A percentile compares a stretch with the other conserved stretches of the same genome.
Conservation (phyloP, 2,888 invertebrate genomes). For the Xestia xanthographa region DNA sequence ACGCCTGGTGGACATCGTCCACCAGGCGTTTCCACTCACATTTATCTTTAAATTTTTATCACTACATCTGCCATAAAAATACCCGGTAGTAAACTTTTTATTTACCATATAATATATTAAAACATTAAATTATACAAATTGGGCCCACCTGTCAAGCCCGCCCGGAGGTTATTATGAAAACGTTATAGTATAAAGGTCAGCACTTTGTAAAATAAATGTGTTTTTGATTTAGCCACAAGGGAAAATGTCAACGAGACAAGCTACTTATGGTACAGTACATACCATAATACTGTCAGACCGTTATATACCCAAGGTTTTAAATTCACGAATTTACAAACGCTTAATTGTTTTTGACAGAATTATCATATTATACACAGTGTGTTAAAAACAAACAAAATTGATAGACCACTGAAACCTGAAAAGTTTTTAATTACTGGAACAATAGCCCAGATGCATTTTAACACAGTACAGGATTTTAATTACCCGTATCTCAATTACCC, state of each 20-base stretch:
- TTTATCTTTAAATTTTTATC: background rate
- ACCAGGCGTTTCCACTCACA: background rate
- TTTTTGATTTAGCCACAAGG: conserved; percentile 32
- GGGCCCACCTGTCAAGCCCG: background rate
- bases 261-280: background rate
- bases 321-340: background rate
- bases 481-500: background rate
- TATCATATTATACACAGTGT: background rate
- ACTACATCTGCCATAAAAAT: background rate
- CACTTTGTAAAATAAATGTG: conserved; percentile 42
- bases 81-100: background rate
- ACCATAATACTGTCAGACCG: background rate
- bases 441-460: background rate
- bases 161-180: conserved; percentile 14
- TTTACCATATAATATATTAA: background rate
- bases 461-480: background rate
- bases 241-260: conserved; percentile 5
- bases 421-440: background rate
- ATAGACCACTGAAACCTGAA: background rate
- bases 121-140: conserved; percentile 10
- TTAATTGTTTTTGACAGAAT: background rate
- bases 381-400: background rate
- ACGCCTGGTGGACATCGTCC: too few relatives aligned
- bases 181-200: conserved; percentile 5
- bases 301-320: background rate